Conservation (phyloP, 2,888 invertebrate genomes). For the Drosophila demipolita region DNA sequence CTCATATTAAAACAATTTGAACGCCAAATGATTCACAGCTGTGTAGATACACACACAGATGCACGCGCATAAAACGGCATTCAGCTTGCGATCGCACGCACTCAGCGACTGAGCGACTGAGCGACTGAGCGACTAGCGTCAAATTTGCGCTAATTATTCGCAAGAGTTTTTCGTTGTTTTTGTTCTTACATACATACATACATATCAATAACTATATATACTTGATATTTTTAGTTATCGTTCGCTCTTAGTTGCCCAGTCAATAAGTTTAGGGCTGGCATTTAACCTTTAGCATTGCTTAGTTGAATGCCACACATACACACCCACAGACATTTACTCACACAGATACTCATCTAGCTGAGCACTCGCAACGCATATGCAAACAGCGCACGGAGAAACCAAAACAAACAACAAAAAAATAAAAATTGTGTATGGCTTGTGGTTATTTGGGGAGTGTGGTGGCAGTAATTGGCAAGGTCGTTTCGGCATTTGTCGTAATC, state of each 20-base stretch:
- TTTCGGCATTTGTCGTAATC: constrained; percentile 83
- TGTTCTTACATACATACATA: constrained; percentile 2
- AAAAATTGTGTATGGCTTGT: constrained; percentile 18
- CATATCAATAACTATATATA: neutral
- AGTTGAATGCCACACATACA: constrained; percentile 27
- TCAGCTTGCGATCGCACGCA: constrained; percentile 63
- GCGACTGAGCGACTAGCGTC: constrained; percentile 61
- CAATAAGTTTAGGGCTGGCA: constrained; percentile 42
- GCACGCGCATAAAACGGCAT: constrained; percentile 31
- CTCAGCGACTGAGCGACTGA: constrained; percentile 53
- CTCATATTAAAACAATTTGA: constrained; percentile 58
- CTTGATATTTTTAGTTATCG: neutral
- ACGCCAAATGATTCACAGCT: constrained; percentile 59
- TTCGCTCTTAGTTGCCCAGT: constrained; percentile 36
- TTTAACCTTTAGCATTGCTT: constrained; percentile 66
- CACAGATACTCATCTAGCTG: constrained; percentile 42
- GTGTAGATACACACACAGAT: constrained; percentile 54
- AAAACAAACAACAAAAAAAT: constrained; percentile 11
- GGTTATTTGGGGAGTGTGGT: constrained; percentile 28
- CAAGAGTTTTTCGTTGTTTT: constrained; percentile 50
- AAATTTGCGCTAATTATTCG: constrained; percentile 80
- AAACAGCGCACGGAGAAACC: constrained; percentile 53
- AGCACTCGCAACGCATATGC: constrained; percentile 60
- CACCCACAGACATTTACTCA: constrained; percentile 16
- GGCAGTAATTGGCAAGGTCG: constrained; percentile 83